Percentiles rank a stretch among this genome's conserved stretches.
These are phyloP conservation scores for Remorina albescens DNA, from an alignment of 2,797 vertebrate genomes.

Conservation along the genomic window DNA sequence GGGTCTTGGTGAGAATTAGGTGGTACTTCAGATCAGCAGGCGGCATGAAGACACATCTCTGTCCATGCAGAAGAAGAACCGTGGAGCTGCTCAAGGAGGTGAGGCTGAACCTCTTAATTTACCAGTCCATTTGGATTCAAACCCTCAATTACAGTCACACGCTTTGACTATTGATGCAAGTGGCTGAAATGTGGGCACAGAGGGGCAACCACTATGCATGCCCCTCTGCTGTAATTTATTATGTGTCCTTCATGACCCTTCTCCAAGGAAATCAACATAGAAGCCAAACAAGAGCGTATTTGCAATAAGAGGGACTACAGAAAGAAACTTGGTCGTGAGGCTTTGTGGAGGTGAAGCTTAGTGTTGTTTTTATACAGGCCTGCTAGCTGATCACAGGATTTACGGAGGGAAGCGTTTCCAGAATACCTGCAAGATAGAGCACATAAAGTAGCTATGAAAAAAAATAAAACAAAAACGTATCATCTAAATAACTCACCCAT, in stretches of 20 bases:
- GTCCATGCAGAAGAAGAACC: constrained; percentile 30
- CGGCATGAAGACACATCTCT: constrained; percentile 6
- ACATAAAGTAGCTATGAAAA: too few species aligned
- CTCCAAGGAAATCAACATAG: too few species aligned
- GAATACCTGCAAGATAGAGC: too few species aligned
- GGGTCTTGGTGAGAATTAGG: background rate
- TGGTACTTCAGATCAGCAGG: constrained; percentile 14
- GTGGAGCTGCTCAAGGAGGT: constrained; percentile 19
- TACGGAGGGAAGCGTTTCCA: too few species aligned
- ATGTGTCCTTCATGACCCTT: background rate
- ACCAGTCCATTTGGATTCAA: constrained; percentile 27
- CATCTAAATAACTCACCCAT: background rate
- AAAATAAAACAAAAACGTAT: too few species aligned
- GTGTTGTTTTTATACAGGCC: too few species aligned
- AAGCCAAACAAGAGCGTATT: too few species aligned
- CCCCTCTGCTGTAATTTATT: background rate
- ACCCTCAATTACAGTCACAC: constrained; percentile 31
- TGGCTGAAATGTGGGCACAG: background rate
- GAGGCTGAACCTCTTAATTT: constrained; percentile 51
- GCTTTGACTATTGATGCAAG: constrained; percentile 17
- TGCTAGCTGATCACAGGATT: too few species aligned
- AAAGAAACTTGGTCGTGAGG: too few species aligned
- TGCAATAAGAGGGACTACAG: too few species aligned
- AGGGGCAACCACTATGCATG: background rate
- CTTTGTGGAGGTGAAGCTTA: too few species aligned